phyloP scores from a whole-genome alignment of 2,888 invertebrate species.

The Drosophila antonietae region DNA sequence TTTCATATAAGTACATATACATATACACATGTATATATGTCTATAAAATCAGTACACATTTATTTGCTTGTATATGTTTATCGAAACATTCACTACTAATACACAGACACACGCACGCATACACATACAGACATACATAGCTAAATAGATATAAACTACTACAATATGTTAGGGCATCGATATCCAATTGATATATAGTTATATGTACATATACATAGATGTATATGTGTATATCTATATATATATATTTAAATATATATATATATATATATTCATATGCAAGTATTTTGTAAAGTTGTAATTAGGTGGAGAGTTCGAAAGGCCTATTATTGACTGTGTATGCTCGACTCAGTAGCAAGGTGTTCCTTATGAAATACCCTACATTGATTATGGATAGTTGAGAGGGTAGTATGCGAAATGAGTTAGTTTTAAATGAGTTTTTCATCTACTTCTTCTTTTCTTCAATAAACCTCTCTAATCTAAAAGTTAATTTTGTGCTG shows the following conservation, averaged over 20 bases:
- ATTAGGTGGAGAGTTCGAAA: constrained; percentile 63
- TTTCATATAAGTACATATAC: constrained; percentile 30
- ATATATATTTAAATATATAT: not conserved
- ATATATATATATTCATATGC: constrained; percentile 5
- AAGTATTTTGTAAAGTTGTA: constrained; percentile 49
- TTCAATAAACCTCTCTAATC: constrained; percentile 43
- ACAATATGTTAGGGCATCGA: constrained; percentile 16
- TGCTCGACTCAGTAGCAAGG: constrained; percentile 7
- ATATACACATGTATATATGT: constrained; percentile 20
- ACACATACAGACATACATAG: constrained; percentile 49
- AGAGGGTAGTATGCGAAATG: constrained; percentile 18
- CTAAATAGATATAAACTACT: constrained; percentile 58
- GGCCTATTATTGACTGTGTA: constrained; percentile 14
- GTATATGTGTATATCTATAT: constrained; percentile 14
- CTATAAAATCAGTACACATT: constrained; percentile 78
- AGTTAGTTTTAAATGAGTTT: constrained; percentile 12
- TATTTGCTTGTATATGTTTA: constrained; percentile 56
- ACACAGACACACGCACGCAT: constrained; percentile 50
- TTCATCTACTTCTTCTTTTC: not conserved
- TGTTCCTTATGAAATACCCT: constrained; percentile 21
- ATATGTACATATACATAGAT: constrained; percentile 3
- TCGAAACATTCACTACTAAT: constrained; percentile 50
- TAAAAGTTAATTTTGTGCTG: constrained; percentile 39
- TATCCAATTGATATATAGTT: constrained; percentile 28
- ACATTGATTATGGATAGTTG: constrained; percentile 55